Evolutionary conservation across 1,140 invertebrate genomes (phyloP), one percentile per base, ranked within the genome.

Genomic region (Linepithema humile): DNA sequence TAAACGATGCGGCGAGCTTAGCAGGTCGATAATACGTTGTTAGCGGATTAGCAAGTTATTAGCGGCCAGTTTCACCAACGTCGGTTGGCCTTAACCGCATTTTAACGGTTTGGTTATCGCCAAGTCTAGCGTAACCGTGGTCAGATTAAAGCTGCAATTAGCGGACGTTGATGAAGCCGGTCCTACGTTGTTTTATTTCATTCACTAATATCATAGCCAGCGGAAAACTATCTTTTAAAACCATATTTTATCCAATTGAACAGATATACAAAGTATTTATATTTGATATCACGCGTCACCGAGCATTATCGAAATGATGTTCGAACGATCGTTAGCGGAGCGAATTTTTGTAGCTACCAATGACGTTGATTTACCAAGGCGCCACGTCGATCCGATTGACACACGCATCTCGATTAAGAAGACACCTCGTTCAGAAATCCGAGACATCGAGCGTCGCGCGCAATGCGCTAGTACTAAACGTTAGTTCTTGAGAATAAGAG

Each of bases 391-490:
- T 69, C 40, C 53, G 65, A 82, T 77, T 29, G 80, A 38, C 70
- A 40, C 55, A 15, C 23, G n/a, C n/a, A n/a, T 45, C 55, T 77
- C 32, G 70, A 48, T 60, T n/a, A 55, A 29, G 20, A 7, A 73
- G 29, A 40, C 38, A 57, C 64, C 64, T 80, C 64, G 64, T 69
- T 80, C 75, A 50, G 20, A 20, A 23, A 60, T 74, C 86, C 83
- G 55, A 80, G 77, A 43, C 84, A 69, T 88, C 87, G 84, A 89
- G 84, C 86, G 77, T 64, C 26, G 70, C 69, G 53, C 45, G 59
- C 82, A 87, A 57, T 48, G n/a, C 29, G 35, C 67, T 80, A 80
- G 64, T 32, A 32, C 23, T 32, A 67, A 29, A 43, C 62, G 29
- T 69, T 78, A 78, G 75, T 20, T 53, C 75, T 69, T 55, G 64